These are phyloP conservation scores for Aphidoletes aphidimyza DNA, from an alignment of 2,888 invertebrate species.

Conservation along the genomic window DNA sequence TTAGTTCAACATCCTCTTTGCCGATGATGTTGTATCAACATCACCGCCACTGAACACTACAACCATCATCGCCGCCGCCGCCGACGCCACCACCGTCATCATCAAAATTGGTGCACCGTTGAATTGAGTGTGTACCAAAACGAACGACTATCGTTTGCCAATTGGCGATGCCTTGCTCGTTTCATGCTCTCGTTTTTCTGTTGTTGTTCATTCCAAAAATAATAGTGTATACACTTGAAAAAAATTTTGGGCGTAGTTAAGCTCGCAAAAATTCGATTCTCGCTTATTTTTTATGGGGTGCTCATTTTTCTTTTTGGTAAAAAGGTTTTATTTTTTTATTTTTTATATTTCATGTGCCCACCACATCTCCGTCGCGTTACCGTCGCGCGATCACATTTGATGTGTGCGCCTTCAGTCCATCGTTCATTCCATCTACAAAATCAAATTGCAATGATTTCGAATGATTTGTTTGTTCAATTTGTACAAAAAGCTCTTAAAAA, in stretches of 20 bases:
- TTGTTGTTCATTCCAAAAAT: no score
- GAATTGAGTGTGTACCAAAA: no score
- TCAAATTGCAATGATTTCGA: constrained; percentile 24
- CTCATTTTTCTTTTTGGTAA: neutral
- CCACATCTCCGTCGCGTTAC: neutral
- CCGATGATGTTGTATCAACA: neutral
- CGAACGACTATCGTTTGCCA: no score
- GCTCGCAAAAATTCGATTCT: neutral
- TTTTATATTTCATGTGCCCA: neutral
- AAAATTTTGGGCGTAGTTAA: constrained; percentile 1
- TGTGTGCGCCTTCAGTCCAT: neutral
- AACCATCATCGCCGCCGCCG: neutral
- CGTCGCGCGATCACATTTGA: neutral
- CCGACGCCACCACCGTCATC: neutral
- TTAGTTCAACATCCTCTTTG: neutral
- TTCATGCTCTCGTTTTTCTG: no score
- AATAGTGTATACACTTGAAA: neutral
- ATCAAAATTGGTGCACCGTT: no score
- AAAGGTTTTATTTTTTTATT: neutral
- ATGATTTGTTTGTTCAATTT: constrained; percentile 40
- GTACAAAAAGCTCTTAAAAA: neutral
- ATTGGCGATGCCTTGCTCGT: no score
- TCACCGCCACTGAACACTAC: neutral
- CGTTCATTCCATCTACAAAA: neutral
- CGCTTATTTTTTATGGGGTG: constrained; percentile 2